Evolutionary conservation across 2,113 vertebrate species (phyloP).

Genomic region (Azemiops feae): DNA sequence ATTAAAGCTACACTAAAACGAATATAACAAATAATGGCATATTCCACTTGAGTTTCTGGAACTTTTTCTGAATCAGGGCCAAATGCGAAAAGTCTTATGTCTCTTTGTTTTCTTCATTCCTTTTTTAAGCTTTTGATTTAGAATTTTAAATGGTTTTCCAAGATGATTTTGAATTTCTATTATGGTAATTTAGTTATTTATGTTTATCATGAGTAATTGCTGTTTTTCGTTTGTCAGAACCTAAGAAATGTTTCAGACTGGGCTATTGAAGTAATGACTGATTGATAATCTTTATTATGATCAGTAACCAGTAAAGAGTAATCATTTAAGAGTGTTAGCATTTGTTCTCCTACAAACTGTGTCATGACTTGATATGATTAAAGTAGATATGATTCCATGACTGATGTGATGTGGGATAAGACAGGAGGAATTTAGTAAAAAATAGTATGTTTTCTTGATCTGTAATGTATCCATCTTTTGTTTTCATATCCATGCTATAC

Average conservation of each 20-base stretch:
- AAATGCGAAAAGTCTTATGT: neutral
- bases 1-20: neutral
- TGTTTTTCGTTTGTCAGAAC: neutral
- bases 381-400: neutral
- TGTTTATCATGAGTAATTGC: neutral
- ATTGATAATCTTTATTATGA: neutral
- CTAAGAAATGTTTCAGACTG: neutral
- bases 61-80: neutral
- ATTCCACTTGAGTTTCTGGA: neutral
- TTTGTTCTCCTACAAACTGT: neutral
- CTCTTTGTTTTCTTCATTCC: neutral
- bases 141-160: neutral
- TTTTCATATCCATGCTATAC: constrained; percentile 34
- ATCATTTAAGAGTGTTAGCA: neutral
- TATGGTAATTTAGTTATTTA: neutral
- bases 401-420: neutral
- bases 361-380: neutral
- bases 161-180: neutral
- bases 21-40: neutral
- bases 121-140: neutral
- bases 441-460: constrained; percentile 7
- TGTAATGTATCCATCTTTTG: constrained; percentile 29
- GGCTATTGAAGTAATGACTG: neutral
- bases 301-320: neutral
- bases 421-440: neutral